Percentiles rank a stretch among this genome's conserved stretches.
phyloP scores from a whole-genome alignment of 2,113 vertebrate genomes.

The Hemiscyllium ocellatum region DNA sequence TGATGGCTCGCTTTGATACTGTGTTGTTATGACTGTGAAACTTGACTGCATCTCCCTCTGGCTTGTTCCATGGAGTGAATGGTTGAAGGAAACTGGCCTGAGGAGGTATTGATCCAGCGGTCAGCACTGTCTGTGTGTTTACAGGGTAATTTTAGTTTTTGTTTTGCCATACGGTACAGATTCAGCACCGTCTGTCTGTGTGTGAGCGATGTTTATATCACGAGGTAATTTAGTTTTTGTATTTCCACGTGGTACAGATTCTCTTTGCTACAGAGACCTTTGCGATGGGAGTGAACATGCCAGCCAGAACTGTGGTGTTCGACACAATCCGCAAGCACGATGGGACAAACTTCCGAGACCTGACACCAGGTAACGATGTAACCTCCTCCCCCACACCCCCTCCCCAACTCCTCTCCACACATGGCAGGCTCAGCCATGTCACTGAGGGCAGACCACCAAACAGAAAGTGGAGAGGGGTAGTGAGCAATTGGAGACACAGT shows the following conservation, averaged over 20 bases:
- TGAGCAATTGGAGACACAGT: no score
- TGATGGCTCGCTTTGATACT: background rate
- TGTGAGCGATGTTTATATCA: no score
- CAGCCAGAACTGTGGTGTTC: constrained; percentile 81
- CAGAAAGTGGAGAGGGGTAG: no score
- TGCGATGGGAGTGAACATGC: constrained; percentile 92
- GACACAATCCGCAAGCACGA: constrained; percentile 84
- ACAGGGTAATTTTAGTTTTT: background rate
- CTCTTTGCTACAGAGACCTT: constrained; percentile 87
- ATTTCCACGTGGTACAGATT: constrained; percentile 54
- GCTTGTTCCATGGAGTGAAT: background rate
- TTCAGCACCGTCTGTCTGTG: constrained; percentile 41
- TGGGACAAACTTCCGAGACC: constrained; percentile 75
- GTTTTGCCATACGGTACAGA: constrained; percentile 48
- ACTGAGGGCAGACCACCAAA: no score
- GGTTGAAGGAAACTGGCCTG: background rate
- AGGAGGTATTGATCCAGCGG: background rate
- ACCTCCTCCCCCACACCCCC: background rate
- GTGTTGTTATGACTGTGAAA: background rate
- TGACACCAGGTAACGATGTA: constrained; percentile 64
- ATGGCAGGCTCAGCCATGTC: no score
- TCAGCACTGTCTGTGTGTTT: background rate
- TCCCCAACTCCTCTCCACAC: background rate
- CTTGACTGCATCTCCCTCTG: background rate
- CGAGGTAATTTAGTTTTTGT: background rate